Conservation (phyloP, 2,113 vertebrate species). For the Chionodraco myersi region DNA sequence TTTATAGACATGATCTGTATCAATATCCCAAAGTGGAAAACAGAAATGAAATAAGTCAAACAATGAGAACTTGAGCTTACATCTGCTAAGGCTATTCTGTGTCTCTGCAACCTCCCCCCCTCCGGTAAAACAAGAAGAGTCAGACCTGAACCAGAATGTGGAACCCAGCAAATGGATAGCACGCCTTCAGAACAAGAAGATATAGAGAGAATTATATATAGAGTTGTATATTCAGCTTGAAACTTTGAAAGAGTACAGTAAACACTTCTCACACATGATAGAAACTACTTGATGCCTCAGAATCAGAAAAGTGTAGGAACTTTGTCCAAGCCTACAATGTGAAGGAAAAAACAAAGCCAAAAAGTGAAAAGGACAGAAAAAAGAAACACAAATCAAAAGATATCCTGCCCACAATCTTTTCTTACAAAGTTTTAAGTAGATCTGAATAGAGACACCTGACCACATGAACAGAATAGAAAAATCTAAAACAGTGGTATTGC, state of each 20-base stretch:
- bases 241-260: conserved; percentile 99
- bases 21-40: conserved; percentile 74
- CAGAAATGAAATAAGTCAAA: conserved; percentile 67
- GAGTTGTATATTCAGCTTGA: conserved; percentile 94
- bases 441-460: conserved; percentile 89
- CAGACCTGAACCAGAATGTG: conserved; percentile 53
- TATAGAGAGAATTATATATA: conserved; percentile 85
- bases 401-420: conserved; percentile 85
- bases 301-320: conserved; percentile 85
- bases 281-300: conserved; percentile 96
- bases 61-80: conserved; percentile 65
- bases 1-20: conserved; percentile 77
- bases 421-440: conserved; percentile 91
- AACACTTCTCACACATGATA: conserved; percentile 99
- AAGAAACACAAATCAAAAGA: conserved; percentile 41
- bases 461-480: conserved; percentile 97
- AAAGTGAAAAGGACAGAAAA: background rate
- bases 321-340: conserved; percentile 83
- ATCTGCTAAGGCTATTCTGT: conserved; percentile 71
- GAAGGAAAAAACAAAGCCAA: conserved; percentile 22
- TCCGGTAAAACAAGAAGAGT: conserved; percentile 29
- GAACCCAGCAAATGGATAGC: conserved; percentile 84
- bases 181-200: conserved; percentile 93
- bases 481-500: conserved; percentile 98
- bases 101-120: conserved; percentile 38